Evolutionary conservation across 2,797 vertebrate species (phyloP).

Genomic region (Tinamus major): DNA sequence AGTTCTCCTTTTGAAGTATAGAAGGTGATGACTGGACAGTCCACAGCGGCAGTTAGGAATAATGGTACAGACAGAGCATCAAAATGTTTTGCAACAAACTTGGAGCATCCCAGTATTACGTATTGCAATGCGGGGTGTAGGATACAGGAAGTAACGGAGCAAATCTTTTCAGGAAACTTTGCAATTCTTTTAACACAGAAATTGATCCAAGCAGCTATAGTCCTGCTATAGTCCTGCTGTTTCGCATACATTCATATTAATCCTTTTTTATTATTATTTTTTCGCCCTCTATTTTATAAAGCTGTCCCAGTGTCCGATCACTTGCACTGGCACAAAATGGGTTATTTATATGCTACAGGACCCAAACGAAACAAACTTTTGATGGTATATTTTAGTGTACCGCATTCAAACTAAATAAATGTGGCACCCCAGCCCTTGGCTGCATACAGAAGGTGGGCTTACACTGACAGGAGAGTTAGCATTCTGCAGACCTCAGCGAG

Average conservation of each 20-base stretch:
- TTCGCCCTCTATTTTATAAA: background rate
- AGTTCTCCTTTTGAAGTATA: background rate
- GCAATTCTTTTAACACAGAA: background rate
- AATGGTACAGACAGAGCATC: slow-evolving; percentile 11
- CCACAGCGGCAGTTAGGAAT: background rate
- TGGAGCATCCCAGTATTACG: background rate
- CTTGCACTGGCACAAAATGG: background rate
- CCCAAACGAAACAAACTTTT: background rate
- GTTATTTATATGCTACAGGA: background rate
- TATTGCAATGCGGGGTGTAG: background rate
- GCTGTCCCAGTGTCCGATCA: background rate
- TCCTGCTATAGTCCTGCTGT: slow-evolving; percentile 33
- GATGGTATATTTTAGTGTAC: background rate
- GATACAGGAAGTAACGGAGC: slow-evolving; percentile 11
- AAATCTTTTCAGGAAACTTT: background rate
- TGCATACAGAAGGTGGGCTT: background rate
- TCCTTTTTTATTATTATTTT: background rate
- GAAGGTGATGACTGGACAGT: background rate
- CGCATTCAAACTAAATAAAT: background rate
- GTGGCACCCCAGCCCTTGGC: slow-evolving; percentile 22
- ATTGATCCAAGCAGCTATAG: slow-evolving; percentile 18
- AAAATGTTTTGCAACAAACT: background rate
- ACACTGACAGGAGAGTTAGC: slow-evolving; percentile 15
- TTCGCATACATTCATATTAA: background rate
- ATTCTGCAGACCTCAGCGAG: slow-evolving; percentile 31